Base-by-base conservation (phyloP, 2,888 invertebrate species). In the Rhabditophanes sp. region DNA sequence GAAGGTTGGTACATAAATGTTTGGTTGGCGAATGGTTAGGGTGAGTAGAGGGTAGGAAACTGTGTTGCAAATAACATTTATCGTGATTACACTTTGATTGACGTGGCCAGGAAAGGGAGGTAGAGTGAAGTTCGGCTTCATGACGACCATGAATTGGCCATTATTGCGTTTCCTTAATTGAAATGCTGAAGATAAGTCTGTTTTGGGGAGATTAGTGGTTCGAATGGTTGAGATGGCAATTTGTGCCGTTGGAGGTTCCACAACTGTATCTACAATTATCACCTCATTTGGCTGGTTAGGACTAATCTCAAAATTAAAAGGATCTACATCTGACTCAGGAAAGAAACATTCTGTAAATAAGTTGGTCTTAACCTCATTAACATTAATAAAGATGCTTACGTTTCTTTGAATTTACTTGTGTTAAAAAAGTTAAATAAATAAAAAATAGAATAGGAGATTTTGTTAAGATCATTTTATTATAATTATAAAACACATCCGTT, bases 11-110 rank as follows among this genome's bases (percentile, higher is more conserved):
- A 51, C 34, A 15, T 50, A 46, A 14, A 44, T 39, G 36, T 59
- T 60, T n/a, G 42, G 39, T 15, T 45, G 37, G 3, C 44, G 35
- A 3, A 58, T 35, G 12, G 49, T 37, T 5, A 62, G 33, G 2
- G 60, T 56, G 17, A 60, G 46, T 25, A 60, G 40, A 15, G 60
- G 60, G 31, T 54, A 53, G 2, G 53, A 41, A 26, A 48, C 39
- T 12, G 43, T 45, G 37, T 60, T 62, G 41, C 60, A 60, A 14
- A 43, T 29, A 5, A 62, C 48, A 3, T 56, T 60, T 7, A 53
- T 35, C 32, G 51, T 59, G 5, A 60, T 39, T 24, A 46, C 39
- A 3, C 57, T 48, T 21, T 59, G 50, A 30, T 50, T 51, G 17
- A 53, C 29, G 2, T 39, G 29, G 4, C 57, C 56, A 14, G 58